phyloP scores from a whole-genome alignment of 2,888 invertebrate genomes.

The Drosophila affinis region DNA sequence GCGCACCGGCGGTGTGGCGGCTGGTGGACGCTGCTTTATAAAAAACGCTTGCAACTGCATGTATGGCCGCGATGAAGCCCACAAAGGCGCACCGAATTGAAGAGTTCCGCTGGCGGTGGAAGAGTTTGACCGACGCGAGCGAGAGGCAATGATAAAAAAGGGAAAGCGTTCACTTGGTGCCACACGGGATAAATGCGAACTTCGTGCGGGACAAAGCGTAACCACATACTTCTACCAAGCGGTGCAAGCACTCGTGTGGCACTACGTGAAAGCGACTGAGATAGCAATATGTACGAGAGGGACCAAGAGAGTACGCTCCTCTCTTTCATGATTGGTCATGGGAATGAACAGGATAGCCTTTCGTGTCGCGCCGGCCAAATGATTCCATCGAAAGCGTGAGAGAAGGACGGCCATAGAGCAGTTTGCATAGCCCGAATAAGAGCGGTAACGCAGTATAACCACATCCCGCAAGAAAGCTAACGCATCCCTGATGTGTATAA shows the following conservation, averaged over 20 bases:
- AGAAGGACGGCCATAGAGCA: conserved; percentile 37
- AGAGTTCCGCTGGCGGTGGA: conserved; percentile 41
- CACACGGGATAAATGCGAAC: conserved; percentile 23
- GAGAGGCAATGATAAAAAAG: conserved; percentile 16
- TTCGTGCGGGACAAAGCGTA: conserved; percentile 51
- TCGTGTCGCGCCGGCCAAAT: conserved; percentile 46
- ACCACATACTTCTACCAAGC: conserved; percentile 59
- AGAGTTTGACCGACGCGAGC: conserved; percentile 38
- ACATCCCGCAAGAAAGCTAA: conserved; percentile 11
- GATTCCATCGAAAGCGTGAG: conserved; percentile 43
- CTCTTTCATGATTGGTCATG: conserved; percentile 13
- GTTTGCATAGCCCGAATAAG: conserved; percentile 30
- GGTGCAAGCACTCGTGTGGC: conserved; percentile 35
- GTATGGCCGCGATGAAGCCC: not conserved
- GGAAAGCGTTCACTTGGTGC: conserved; percentile 47
- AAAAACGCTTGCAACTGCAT: not conserved
- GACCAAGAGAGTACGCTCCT: conserved; percentile 37
- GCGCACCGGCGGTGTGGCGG: not conserved
- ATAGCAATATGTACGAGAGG: conserved; percentile 23
- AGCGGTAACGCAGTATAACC: conserved; percentile 23
- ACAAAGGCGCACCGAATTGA: conserved; percentile 1
- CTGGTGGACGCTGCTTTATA: not conserved
- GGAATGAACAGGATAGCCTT: conserved; percentile 3
- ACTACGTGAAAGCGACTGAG: conserved; percentile 61
- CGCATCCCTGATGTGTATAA: conserved; percentile 16